Evolutionary conservation across 2,888 invertebrate genomes (phyloP), one percentile per base, ranked within the genome.

Genomic region (Tyria jacobaeae): DNA sequence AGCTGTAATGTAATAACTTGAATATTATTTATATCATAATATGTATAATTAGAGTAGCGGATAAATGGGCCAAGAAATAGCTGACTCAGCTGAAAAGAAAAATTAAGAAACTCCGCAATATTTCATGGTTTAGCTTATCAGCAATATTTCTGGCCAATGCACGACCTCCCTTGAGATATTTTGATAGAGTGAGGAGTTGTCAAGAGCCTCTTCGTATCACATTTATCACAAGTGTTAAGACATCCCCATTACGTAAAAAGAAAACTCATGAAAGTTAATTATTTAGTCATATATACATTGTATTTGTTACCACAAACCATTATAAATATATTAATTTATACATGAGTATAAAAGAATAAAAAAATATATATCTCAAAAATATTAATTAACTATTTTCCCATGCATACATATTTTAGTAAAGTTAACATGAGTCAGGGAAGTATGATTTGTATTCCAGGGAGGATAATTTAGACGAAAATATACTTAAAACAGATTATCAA

Each of bases 151-250:
- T 70, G 69, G 37, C 60, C 69, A 77, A 66, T 68, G 76, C 71
- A 60, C 73, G 76, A 74, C 71, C 68, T 83, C 73, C 69, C 68
- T 62, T 49, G 69, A 72, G 76, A 76, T 80, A 73, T 78, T 78
- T 77, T 82, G 81, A 83, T 79, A 75, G 77, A 81, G 72, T 73
- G 79, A 75, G 73, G 76, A 72, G 70, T 73, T 75, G 80, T 79
- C 78, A 76, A 80, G 78, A 76, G 78, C 75, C 76, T 73, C 76
- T 82, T 83, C 76, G 76, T 73, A 79, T 76, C 82, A 74, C 82
- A 83, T 83, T 82, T 79, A 85, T 84, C 82, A 79, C 62, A 70
- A 70, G 67, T 73, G 73, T 70, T 75, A 73, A 63, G 62, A 70
- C 62, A 71, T 71, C 68, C 60, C 70, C 51, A 57, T 53, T 67